Evolutionary conservation across 1,140 invertebrate species (phyloP).

Genomic region (Caenorhabditis tropicalis): DNA sequence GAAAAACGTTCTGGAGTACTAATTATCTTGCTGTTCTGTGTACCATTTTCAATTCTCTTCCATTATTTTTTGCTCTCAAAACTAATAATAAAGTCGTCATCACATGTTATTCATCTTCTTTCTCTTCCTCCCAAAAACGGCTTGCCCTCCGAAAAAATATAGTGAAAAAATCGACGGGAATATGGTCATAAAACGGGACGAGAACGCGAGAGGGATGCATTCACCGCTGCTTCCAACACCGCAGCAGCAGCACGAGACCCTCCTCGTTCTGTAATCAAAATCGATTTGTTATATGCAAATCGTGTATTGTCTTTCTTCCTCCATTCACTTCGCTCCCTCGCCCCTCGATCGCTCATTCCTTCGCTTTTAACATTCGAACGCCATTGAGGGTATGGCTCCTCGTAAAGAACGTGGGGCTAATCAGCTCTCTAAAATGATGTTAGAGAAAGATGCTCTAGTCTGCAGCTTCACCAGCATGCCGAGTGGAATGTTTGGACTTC

Average conservation of each 20-base stretch:
- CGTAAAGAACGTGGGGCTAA: not conserved
- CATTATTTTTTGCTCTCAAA: not conserved
- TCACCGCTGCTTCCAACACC: not conserved
- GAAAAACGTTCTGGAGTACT: conserved; percentile 20
- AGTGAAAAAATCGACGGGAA: not conserved
- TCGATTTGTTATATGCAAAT: conserved; percentile 36
- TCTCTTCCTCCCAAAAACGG: not conserved
- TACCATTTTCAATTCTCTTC: not conserved
- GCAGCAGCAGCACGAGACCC: conserved; percentile 1
- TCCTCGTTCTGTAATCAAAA: conserved; percentile 15
- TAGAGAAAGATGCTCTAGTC: conserved; percentile 20
- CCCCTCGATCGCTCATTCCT: not conserved
- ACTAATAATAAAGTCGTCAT: not conserved
- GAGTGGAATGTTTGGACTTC: conserved; percentile 21
- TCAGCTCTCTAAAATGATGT: conserved; percentile 8
- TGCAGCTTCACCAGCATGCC: conserved; percentile 8
- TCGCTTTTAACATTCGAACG: not conserved
- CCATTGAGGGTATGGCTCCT: not conserved
- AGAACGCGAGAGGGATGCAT: not conserved
- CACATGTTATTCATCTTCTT: not conserved
- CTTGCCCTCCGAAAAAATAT: not conserved
- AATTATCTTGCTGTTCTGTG: not conserved
- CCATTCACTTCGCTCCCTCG: not conserved
- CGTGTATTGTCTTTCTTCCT: conserved; percentile 30
- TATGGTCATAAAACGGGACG: conserved; percentile 7